Evolutionary conservation across 2,797 vertebrate genomes (phyloP), one percentile per base, ranked within the genome.

Genomic region (Lagodon rhomboides): DNA sequence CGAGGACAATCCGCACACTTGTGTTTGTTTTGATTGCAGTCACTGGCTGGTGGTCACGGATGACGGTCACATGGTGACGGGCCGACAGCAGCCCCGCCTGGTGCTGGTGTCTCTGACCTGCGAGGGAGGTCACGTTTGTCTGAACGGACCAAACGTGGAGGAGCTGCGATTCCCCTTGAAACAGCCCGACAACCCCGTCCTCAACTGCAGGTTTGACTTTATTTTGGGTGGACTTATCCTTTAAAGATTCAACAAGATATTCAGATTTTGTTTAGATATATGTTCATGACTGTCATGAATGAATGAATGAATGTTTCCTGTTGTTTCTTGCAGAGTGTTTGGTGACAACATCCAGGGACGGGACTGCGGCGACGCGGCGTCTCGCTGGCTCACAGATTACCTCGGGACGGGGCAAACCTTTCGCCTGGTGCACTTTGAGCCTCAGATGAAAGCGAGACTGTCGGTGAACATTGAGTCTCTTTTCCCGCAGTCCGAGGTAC

Each of bases 131-230:
- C 71, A 77, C 3, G 49, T 97, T 18, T 56, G 77, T 77, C 88
- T 99, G 53, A 95, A 90, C 0, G 98, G 95, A 1, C 96, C 96
- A 0, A 90, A 91, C 27, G 96, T 97, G 97, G 94, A 96, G 34
- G 93, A 80, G 89, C 85, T 98, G 51, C 69, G 47, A 2, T 55
- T 99, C 82, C 95, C 96, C 0, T 0, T 94, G 13, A 85, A 89
- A 5, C 92, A 96, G 23, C 87, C 96, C 0, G 64, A 86, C 12
- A 94, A 96, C 62, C 25, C 12, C 0, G 1, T 97, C 66, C 54
- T n/a, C 0, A 71, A 95, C 85, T 99, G 97, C 96, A 97, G 97
- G 98, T 99, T 30, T n/a, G n/a, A n/a, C n/a, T n/a, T n/a, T n/a
- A n/a, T n/a, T n/a, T n/a, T n/a, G n/a, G n/a, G n/a, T n/a, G n/a